Percentiles rank a stretch among this genome's conserved stretches.
These are phyloP conservation scores for Metaphire vulgaris DNA, from an alignment of 1,140 invertebrate species.

Conservation along the genomic window DNA sequence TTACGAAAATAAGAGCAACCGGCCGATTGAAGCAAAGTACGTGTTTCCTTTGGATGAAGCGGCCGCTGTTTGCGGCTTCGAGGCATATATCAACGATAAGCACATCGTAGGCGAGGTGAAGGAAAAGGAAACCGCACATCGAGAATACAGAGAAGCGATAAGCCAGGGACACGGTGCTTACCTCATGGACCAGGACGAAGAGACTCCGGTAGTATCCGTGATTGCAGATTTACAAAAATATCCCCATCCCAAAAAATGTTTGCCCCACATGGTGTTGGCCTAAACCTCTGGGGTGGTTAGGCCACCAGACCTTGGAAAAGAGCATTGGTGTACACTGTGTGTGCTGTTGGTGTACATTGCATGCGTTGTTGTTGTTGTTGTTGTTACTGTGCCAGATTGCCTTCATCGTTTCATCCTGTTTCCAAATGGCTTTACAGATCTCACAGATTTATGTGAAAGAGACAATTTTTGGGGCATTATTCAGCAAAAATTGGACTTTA, in stretches of 20 bases:
- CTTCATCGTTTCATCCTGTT: no score
- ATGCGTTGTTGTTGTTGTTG: no score
- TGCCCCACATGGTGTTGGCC: no score
- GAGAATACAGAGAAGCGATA: slow-evolving; percentile 53
- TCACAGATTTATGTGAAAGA: no score
- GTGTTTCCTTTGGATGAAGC: slow-evolving; percentile 52
- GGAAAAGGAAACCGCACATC: slow-evolving; percentile 52
- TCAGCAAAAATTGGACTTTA: not conserved
- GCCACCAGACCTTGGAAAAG: no score
- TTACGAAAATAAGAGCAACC: slow-evolving; percentile 37
- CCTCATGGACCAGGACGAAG: slow-evolving; percentile 53
- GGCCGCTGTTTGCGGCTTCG: slow-evolving; percentile 53
- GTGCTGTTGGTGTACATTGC: no score
- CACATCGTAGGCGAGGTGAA: slow-evolving; percentile 54
- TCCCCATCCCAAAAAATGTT: not conserved
- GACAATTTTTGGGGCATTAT: not conserved
- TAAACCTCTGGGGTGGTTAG: no score
- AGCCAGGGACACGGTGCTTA: slow-evolving; percentile 54
- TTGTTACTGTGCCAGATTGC: no score
- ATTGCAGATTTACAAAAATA: not conserved
- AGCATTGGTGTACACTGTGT: no score
- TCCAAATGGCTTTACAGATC: no score
- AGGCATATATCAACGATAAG: slow-evolving; percentile 53
- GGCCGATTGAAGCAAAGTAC: slow-evolving; percentile 52
- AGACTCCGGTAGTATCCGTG: slow-evolving; percentile 43